Conservation (phyloP, 2,797 vertebrate species). For the Eutrigla gurnardus region DNA sequence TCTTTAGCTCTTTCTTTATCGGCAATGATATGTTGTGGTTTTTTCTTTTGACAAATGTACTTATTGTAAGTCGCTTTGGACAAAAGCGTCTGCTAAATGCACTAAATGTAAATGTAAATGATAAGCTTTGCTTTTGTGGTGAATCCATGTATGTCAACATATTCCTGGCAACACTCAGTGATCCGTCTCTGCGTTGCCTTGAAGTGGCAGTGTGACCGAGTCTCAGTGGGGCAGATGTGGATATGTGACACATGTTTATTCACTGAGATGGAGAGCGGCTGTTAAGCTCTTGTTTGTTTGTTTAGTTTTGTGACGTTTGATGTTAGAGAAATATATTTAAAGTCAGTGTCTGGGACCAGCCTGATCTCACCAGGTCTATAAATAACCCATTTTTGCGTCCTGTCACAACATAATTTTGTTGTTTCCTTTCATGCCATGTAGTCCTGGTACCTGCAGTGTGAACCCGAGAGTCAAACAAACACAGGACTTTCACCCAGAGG, state of each 20-base stretch:
- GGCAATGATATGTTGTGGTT: too few relatives aligned
- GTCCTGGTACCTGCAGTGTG: background rate
- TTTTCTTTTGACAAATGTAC: too few relatives aligned
- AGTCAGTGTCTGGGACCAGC: background rate
- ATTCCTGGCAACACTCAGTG: conserved; percentile 23
- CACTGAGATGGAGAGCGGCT: conserved; percentile 1
- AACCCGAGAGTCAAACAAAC: background rate
- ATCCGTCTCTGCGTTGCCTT: conserved; percentile 4
- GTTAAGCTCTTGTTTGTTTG: conserved; percentile 20
- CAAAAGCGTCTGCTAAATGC: too few relatives aligned
- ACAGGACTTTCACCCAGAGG: background rate
- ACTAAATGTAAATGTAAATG: too few relatives aligned
- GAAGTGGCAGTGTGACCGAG: background rate
- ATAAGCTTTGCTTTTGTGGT: conserved; percentile 2
- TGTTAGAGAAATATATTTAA: background rate
- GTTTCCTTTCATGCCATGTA: background rate
- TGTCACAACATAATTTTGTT: background rate
- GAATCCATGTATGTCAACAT: conserved; percentile 33
- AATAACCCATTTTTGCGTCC: background rate
- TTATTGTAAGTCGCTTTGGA: too few relatives aligned
- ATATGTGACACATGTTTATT: background rate
- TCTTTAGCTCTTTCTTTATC: too few relatives aligned
- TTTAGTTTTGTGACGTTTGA: too few relatives aligned
- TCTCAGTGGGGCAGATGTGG: conserved; percentile 17
- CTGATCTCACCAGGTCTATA: background rate